Conservation (phyloP, 2,113 vertebrate species). For the Oryzias melastigma region DNA sequence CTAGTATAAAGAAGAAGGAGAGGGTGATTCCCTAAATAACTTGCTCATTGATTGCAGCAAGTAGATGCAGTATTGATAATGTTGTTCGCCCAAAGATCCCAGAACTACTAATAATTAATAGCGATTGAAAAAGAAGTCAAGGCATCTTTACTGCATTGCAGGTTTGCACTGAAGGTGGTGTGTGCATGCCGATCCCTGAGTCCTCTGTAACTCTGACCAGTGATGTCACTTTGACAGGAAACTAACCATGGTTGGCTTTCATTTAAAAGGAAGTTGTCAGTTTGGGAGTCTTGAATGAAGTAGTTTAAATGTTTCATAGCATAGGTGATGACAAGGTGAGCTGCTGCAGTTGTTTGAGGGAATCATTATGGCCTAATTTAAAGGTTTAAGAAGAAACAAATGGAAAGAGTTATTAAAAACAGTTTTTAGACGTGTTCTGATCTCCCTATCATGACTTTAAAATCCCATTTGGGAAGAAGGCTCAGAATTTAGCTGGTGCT, state of each 20-base stretch:
- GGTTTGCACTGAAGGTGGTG: slow-evolving; percentile 33
- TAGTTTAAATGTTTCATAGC: no score
- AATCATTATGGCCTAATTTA: no score
- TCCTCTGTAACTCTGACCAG: neutral
- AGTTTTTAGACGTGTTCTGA: no score
- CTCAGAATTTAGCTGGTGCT: no score
- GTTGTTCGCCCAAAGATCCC: slow-evolving; percentile 65
- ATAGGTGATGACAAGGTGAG: no score
- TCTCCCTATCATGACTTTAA: no score
- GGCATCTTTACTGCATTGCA: slow-evolving; percentile 66
- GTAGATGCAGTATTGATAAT: slow-evolving; percentile 74
- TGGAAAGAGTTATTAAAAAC: no score
- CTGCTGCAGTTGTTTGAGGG: no score
- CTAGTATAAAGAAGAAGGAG: slow-evolving; percentile 20
- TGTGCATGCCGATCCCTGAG: slow-evolving; percentile 1
- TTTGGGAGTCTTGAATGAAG: no score
- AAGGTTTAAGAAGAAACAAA: no score
- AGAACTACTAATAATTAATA: slow-evolving; percentile 72
- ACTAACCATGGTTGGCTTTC: neutral
- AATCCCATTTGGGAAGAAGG: no score
- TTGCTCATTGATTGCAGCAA: slow-evolving; percentile 67
- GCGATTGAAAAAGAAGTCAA: slow-evolving; percentile 55
- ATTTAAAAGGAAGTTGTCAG: slow-evolving; percentile 4
- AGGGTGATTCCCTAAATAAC: slow-evolving; percentile 66
- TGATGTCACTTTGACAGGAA: neutral